Conservation (phyloP, 2,888 invertebrate species). For the Polietes domitor region DNA sequence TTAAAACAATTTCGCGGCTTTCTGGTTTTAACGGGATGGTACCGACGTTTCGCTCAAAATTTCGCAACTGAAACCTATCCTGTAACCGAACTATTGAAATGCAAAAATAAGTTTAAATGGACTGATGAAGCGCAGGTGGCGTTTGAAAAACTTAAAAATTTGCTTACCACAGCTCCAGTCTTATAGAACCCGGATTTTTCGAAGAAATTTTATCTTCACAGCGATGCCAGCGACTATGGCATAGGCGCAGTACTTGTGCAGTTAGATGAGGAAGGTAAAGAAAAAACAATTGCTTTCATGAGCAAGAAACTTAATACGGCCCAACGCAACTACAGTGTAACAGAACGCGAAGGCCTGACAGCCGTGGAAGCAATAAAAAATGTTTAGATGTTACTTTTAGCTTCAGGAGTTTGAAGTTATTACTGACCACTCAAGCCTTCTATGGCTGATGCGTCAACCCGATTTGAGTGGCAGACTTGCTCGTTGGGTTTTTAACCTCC, state of each 20-base stretch:
- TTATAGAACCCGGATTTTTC: slow-evolving; percentile 55
- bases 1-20: slow-evolving; percentile 63
- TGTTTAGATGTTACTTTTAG: slow-evolving; percentile 59
- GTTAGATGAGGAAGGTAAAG: slow-evolving; percentile 22
- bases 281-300: slow-evolving; percentile 47
- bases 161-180: slow-evolving; percentile 40
- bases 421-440: slow-evolving; percentile 5
- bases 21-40: neutral
- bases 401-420: slow-evolving; percentile 13
- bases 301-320: slow-evolving; percentile 52
- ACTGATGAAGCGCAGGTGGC: slow-evolving; percentile 2
- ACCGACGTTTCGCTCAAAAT: neutral
- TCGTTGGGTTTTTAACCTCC: neutral
- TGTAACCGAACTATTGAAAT: neutral
- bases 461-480: too few relatives aligned
- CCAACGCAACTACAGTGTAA: slow-evolving; percentile 58
- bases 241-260: too few relatives aligned
- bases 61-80: neutral
- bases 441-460: neutral
- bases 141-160: neutral
- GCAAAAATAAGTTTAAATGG: slow-evolving; percentile 32
- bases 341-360: slow-evolving; percentile 57
- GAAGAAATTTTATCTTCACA: slow-evolving; percentile 50
- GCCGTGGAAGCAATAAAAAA: slow-evolving; percentile 47
- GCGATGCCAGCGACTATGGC: slow-evolving; percentile 56